Conservation (phyloP, 2,113 vertebrate species). For the Rousettus leschenaultii region DNA sequence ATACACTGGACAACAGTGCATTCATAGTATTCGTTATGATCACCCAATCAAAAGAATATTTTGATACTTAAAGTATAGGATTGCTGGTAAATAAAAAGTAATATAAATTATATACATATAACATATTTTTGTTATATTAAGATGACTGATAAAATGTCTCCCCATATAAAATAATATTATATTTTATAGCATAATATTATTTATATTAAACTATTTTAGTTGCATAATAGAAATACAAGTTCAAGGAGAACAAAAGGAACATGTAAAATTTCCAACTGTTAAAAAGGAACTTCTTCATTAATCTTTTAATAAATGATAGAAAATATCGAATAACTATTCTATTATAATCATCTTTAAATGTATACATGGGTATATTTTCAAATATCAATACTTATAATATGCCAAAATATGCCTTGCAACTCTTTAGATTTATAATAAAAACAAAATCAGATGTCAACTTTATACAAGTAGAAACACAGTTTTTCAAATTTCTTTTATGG, state of each 20-base stretch:
- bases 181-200: background rate
- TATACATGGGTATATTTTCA: background rate
- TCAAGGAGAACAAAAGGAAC: background rate
- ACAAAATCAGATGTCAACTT: background rate
- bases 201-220: too few species aligned
- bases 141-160: background rate
- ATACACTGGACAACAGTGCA: background rate
- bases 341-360: background rate
- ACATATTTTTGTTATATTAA: background rate
- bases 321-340: background rate
- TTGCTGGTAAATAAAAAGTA: background rate
- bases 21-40: constrained; percentile 9
- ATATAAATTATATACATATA: background rate
- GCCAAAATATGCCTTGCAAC: background rate
- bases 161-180: background rate
- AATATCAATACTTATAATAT: background rate
- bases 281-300: background rate
- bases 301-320: background rate
- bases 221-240: background rate
- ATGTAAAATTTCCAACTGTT: background rate
- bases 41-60: background rate
- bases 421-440: constrained; percentile 1
- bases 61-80: background rate
- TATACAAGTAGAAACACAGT: background rate
- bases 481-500: background rate